Evolutionary conservation across 2,888 invertebrate genomes (phyloP).

Genomic region (Eubasilissa splendida): DNA sequence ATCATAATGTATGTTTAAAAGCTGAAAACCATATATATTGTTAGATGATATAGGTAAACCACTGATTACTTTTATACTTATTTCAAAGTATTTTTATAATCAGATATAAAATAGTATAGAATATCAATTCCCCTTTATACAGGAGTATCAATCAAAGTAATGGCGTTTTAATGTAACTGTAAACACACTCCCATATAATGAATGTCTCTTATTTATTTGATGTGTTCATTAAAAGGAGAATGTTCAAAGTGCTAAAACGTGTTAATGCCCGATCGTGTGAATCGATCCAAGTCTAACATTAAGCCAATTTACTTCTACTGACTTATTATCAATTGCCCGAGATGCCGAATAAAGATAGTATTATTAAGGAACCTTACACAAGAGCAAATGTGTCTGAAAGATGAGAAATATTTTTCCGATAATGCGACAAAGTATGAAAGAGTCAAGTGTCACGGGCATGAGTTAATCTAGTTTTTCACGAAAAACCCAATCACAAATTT

Average conservation of each 20-base stretch:
- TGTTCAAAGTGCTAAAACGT: slow-evolving; percentile 35
- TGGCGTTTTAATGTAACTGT: neutral
- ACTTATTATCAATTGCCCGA: slow-evolving; percentile 7
- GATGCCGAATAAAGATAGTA: neutral
- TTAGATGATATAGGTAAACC: no score
- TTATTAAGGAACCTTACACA: neutral
- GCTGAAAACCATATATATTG: no score
- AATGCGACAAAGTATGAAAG: neutral
- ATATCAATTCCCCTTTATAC: neutral
- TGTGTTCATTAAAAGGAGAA: slow-evolving; percentile 28
- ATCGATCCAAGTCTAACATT: slow-evolving; percentile 20
- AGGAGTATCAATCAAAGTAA: slow-evolving; percentile 18
- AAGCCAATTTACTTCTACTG: slow-evolving; percentile 12
- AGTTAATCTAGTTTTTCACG: neutral
- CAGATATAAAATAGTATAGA: no score
- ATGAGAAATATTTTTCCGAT: neutral
- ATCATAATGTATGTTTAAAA: no score
- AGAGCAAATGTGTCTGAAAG: no score
- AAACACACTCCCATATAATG: slow-evolving; percentile 3
- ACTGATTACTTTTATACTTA: no score
- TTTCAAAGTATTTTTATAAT: no score
- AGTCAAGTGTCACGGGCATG: no score
- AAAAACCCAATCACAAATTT: neutral
- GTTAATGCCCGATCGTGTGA: slow-evolving; percentile 17
- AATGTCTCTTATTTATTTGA: slow-evolving; percentile 23